phyloP scores from a whole-genome alignment of 2,113 vertebrate genomes.

The Campylomormyrus tamandua region DNA sequence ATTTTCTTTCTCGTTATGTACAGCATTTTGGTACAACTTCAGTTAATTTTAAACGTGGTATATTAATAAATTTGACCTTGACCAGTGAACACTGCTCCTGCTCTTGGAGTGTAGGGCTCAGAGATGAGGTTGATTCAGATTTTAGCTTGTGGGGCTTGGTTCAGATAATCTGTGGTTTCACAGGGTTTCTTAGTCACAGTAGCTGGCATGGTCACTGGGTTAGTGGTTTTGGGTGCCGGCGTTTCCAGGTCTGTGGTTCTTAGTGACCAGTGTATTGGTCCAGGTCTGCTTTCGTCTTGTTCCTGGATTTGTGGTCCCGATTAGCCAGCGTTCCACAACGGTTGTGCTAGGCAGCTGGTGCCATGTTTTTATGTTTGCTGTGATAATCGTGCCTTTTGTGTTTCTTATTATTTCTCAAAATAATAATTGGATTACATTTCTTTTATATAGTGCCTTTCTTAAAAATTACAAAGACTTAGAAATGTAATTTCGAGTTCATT shows the following conservation, averaged over 20 bases:
- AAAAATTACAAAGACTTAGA: too few species aligned
- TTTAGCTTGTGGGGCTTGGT: too few species aligned
- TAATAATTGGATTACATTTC: too few species aligned
- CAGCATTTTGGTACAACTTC: not conserved
- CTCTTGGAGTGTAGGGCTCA: too few species aligned
- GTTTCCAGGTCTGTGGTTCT: not conserved
- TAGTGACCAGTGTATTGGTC: not conserved
- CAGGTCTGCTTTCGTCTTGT: not conserved
- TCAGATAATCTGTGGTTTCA: too few species aligned
- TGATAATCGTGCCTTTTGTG: not conserved
- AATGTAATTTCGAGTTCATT: too few species aligned
- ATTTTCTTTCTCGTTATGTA: not conserved
- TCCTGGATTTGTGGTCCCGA: not conserved
- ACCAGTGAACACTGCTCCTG: too few species aligned
- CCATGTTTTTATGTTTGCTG: not conserved
- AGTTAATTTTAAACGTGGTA: not conserved
- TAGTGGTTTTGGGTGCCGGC: too few species aligned
- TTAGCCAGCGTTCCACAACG: not conserved
- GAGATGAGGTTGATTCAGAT: too few species aligned
- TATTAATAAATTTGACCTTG: too few species aligned
- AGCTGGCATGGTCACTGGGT: too few species aligned
- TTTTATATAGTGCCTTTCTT: too few species aligned
- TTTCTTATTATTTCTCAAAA: not conserved
- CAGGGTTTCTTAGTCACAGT: not conserved
- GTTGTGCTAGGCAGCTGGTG: not conserved